Evolutionary conservation across 53 echinoderm and acorn worm species (phyloP), one percentile per base, ranked within the genome.

Genomic region (Glandiceps talaboti): DNA sequence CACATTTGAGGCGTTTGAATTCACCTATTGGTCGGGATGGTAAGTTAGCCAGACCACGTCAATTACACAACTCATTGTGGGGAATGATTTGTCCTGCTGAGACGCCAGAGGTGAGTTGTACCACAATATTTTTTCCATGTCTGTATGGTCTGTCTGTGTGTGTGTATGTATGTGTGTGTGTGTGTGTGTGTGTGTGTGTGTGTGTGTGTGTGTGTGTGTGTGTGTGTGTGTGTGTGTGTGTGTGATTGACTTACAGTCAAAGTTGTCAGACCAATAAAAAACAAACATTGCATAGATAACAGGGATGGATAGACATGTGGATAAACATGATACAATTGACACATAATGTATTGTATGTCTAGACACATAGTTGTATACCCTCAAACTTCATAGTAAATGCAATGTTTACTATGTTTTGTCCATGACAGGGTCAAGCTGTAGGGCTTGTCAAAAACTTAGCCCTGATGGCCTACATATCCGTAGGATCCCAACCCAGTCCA

Each of bases 71-170:
- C 91, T 92, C 97, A 28, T 93, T 90, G 77, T 97, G 97, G 97
- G 97, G 97, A 29, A 97, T 97, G 97, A 93, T 97, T 10, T 97
- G 97, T 33, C 97, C 97, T 78, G 97, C 97, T 28, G 97, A 97
- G 83, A 97, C 97, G 30, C 97, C 97, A 76, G 97, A 97, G 97
- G 97, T 97, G 74, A 77, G 85, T 27, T 27, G 1, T 1, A 29
- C 27, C n/a, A 30, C 14, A 1, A 0, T 0, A 32, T 25, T 0
- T n/a, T 26, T 27, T 26, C 29, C 64, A 6, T 6, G 64, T 20
- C 6, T 45, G 64, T 20, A 45, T 20, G 6, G 64, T 45, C 64
- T 12, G 64, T 45, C 64, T 45, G 64, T 45, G 20, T 45, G 64
- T 45, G 20, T 45, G 64, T 45, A 45, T 45, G 64, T 45, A 45